A percentile compares a stretch with the other conserved stretches of the same genome.
Evolutionary conservation across 1,140 invertebrate species (phyloP).

Genomic region (Hirudo medicinalis): DNA sequence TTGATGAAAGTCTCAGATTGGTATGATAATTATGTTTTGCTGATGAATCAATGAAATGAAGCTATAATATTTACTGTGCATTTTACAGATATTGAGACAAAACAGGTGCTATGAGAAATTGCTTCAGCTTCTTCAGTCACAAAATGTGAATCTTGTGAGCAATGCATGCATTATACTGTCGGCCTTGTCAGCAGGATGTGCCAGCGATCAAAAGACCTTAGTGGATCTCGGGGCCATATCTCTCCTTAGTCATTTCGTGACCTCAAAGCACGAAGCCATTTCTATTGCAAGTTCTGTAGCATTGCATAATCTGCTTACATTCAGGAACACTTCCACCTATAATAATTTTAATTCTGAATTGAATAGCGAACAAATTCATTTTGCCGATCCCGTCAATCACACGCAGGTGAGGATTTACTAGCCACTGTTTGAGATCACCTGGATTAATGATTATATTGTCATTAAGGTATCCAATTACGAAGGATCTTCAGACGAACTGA

Average conservation of each 20-base stretch:
- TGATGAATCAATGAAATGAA: background rate
- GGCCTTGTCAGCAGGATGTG: constrained; percentile 81
- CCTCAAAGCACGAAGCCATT: constrained; percentile 94
- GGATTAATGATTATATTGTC: too few species aligned
- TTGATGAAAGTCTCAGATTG: constrained; percentile 32
- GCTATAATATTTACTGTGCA: background rate
- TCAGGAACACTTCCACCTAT: constrained; percentile 30
- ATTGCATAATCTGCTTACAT: constrained; percentile 75
- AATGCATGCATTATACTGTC: constrained; percentile 90
- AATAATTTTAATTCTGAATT: background rate
- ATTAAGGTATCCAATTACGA: background rate
- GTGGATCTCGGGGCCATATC: constrained; percentile 83
- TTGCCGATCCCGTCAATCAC: too few species aligned
- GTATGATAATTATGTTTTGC: background rate
- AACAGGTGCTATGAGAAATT: constrained; percentile 77
- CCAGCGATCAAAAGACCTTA: constrained; percentile 69
- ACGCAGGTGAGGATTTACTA: too few species aligned
- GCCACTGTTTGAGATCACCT: too few species aligned
- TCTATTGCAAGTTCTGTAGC: constrained; percentile 86
- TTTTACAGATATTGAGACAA: constrained; percentile 55
- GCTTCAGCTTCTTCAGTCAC: constrained; percentile 75
- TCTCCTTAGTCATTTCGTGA: constrained; percentile 78
- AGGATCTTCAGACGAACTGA: background rate
- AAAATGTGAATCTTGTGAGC: constrained; percentile 81
- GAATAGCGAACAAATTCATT: too few species aligned